These are phyloP conservation scores for Drosophila biarmipes DNA, from an alignment of 1,140 invertebrate genomes.

Conservation along the genomic window DNA sequence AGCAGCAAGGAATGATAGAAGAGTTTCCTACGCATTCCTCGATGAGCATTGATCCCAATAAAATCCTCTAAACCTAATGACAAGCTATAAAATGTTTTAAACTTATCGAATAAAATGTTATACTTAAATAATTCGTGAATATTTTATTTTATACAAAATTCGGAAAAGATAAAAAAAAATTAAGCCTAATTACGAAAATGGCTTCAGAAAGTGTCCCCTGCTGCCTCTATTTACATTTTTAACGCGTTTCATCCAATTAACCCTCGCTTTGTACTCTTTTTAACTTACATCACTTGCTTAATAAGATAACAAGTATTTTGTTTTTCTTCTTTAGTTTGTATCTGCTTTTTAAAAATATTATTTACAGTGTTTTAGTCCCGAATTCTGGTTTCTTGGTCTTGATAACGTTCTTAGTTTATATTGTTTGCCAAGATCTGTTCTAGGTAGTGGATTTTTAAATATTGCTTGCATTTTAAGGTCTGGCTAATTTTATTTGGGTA, in stretches of 20 bases:
- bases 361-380: constrained; percentile 25
- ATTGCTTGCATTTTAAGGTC: constrained; percentile 66
- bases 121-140: constrained; percentile 4
- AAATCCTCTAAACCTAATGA: constrained; percentile 10
- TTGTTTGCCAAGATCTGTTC: constrained; percentile 12
- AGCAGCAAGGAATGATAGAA: constrained; percentile 6
- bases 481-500: constrained; percentile 35
- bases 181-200: constrained; percentile 38
- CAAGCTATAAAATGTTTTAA: constrained; percentile 5
- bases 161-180: constrained; percentile 2
- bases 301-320: constrained; percentile 13
- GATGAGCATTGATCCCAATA: constrained; percentile 17
- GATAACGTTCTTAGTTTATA: background rate
- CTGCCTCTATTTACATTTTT: constrained; percentile 32
- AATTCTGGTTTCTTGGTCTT: constrained; percentile 15
- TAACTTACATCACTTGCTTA: constrained; percentile 50
- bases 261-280: constrained; percentile 78
- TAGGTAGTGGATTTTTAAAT: constrained; percentile 51
- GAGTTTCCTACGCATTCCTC: constrained; percentile 7
- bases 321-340: constrained; percentile 15
- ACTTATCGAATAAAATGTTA: background rate
- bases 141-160: constrained; percentile 4
- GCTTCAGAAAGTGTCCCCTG: constrained; percentile 31
- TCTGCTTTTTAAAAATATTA: constrained; percentile 22
- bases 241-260: constrained; percentile 50